Evolutionary conservation across 2,888 invertebrate genomes (phyloP), one percentile per base, ranked within the genome.

Genomic region (Acrocyrtus sp.): DNA sequence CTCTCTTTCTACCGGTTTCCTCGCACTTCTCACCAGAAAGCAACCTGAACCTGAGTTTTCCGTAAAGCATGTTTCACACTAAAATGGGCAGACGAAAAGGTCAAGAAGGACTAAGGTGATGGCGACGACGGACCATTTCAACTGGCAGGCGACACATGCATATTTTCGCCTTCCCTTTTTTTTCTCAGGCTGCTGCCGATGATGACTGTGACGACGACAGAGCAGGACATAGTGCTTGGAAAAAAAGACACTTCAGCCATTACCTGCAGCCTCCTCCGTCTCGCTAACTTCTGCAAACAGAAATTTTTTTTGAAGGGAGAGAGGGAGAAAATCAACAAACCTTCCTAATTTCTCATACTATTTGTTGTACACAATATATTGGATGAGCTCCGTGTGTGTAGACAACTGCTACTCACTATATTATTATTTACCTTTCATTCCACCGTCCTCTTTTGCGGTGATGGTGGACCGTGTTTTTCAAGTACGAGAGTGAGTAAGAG

Each of bases 61-160:
- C n/a, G n/a, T n/a, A 60, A 69, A 63, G 43, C 47, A 62, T 39
- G 60, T 60, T 72, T 72, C 65, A 65, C 72, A 61, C 72, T 43
- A 54, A 72, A 65, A 60, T 63, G 60, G 29, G 56, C 61, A 72
- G 72, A 72, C 72, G 72, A 66, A 72, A 72, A 72, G 72, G 72
- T 66, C 61, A 72, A 61, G 65, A 54, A 41, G 65, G 58, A 58
- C 41, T 47, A 65, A 47, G 57, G 66, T 66, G 66, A 53, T 56
- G 61, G 54, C 61, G 72, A 66, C 72, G 72, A 66, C 72, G 66
- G 61, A 72, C 48, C 12, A 61, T 67, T 72, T 66, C 54, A 72
- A 61, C 61, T 56, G 61, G 29, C 54, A 72, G 66, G 60, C 72
- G 66, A 67, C 72, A 72, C 53, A 66, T 41, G 47, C 72, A 51